These are phyloP conservation scores for Scomber scombrus DNA, from an alignment of 2,113 vertebrate genomes.

Conservation along the genomic window DNA sequence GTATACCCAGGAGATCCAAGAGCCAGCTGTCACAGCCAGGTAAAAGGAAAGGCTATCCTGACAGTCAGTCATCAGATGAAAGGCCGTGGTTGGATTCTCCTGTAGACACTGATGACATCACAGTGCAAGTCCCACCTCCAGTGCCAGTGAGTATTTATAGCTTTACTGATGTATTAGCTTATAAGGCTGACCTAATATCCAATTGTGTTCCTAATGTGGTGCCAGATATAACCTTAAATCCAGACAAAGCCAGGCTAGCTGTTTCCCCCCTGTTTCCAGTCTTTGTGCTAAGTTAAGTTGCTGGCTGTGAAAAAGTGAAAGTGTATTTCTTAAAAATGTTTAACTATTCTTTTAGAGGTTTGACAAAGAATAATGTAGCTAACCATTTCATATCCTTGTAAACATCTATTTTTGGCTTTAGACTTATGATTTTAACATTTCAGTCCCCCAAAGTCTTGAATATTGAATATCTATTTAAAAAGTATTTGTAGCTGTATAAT, in stretches of 20 bases:
- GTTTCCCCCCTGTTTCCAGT: not conserved
- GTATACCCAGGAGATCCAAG: slow-evolving; percentile 84
- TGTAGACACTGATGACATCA: slow-evolving; percentile 87
- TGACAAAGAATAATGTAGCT: no score
- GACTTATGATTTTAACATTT: no score
- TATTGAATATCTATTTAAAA: no score
- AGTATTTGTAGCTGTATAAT: no score
- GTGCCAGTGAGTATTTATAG: slow-evolving; percentile 87
- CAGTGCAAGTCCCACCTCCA: slow-evolving; percentile 86
- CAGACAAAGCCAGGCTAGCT: no score
- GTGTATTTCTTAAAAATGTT: no score
- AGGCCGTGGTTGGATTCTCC: slow-evolving; percentile 84
- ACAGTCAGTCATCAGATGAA: slow-evolving; percentile 84
- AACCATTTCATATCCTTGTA: no score
- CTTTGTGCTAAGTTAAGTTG: not conserved
- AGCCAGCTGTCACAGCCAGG: slow-evolving; percentile 81
- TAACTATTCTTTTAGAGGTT: no score
- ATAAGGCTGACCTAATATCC: not conserved
- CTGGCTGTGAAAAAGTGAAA: not conserved
- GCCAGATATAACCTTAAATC: not conserved
- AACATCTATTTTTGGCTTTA: no score
- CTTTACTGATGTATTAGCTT: slow-evolving; percentile 9
- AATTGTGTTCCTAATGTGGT: not conserved
- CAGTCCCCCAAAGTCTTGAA: no score
- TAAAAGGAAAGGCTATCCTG: slow-evolving; percentile 86